Evolutionary conservation across 1,140 invertebrate genomes (phyloP), one percentile per base, ranked within the genome.

Genomic region (Lepidurus apus): DNA sequence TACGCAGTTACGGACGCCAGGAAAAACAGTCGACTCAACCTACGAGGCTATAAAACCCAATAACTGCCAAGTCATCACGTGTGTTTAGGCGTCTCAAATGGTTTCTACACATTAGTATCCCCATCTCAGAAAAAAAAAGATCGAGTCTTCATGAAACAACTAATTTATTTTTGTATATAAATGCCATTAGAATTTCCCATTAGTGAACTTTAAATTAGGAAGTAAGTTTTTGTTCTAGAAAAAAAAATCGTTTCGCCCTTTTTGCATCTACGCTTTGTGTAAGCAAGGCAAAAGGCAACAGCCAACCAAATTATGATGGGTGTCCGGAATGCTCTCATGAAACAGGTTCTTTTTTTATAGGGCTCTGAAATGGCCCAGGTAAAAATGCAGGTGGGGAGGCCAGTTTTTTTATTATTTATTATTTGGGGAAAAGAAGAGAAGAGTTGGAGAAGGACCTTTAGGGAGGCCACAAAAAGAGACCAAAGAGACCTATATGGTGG

Each of bases 301-400:
- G 53, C 53, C 53, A 65, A 65, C 53, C 53, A 65, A 65, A 65
- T 65, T 65, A 65, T 65, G 53, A 65, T 65, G 53, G 53, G 53
- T 65, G 53, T 65, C 53, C 53, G 53, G 53, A 65, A 65, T 65
- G 53, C 53, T 65, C 21, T 65, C 53, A 65, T 65, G 53, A 65
- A 65, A 65, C 53, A 65, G 53, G 53, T 65, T 65, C 53, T 21
- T 65, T 65, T 65, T 65, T 65, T 65, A 65, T 65, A 65, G 53
- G 53, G 53, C 53, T 65, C 21, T 65, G 53, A 65, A 65, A 65
- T 65, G 53, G 53, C 53, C 53, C 53, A 65, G 53, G 53, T 65
- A 65, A 65, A 65, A 65, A 65, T 65, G 53, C 53, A 65, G 53
- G 21, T 65, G 53, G 6, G 53, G 53, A 65, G 53, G 53, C n/a